Base-by-base conservation (phyloP, 2,797 vertebrate species). In the Myoxocephalus aenaeus region DNA sequence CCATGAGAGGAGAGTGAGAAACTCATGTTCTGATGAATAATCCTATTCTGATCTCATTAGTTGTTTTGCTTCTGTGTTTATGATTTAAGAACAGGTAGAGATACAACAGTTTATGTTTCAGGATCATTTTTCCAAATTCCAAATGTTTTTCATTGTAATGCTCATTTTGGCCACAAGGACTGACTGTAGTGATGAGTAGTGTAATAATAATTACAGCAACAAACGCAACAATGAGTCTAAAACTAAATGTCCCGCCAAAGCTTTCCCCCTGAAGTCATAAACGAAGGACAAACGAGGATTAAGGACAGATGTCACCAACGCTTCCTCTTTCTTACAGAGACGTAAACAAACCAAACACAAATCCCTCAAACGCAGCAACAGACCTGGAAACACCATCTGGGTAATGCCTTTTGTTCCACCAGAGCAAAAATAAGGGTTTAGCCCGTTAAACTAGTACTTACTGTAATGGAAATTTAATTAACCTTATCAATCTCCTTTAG, bases 401-500 rank as follows among this genome's bases (percentile, higher is more conserved):
- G 14, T n/a, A n/a, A n/a, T n/a, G n/a, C 5, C 9, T 17, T 17
- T 10, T 62, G 13, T 62, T 62, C 7, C 59, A 62, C n/a, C 59
- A 14, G 22, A 75, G 50, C 64, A 74, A 80, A 2, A 54, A 34
- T 34, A 34, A 34, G 34, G 7, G 34, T 34, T 3, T 3, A 34
- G 3, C 20, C 50, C 56, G 69, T 65, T 70, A 56, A 68, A 65
- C 15, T 36, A 61, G 32, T 58, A 40, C 29, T 29, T 29, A n/a
- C 13, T n/a, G n/a, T n/a, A n/a, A n/a, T n/a, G n/a, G n/a, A n/a
- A n/a, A n/a, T n/a, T n/a, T n/a, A n/a, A n/a, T n/a, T n/a, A n/a
- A n/a, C n/a, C n/a, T n/a, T n/a, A n/a, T n/a, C n/a, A n/a, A n/a
- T n/a, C n/a, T n/a, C n/a, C n/a, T n/a, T n/a, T n/a, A n/a, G n/a